Conservation (phyloP, 2,888 invertebrate species). For the Drepanosiphum platanoidis region DNA sequence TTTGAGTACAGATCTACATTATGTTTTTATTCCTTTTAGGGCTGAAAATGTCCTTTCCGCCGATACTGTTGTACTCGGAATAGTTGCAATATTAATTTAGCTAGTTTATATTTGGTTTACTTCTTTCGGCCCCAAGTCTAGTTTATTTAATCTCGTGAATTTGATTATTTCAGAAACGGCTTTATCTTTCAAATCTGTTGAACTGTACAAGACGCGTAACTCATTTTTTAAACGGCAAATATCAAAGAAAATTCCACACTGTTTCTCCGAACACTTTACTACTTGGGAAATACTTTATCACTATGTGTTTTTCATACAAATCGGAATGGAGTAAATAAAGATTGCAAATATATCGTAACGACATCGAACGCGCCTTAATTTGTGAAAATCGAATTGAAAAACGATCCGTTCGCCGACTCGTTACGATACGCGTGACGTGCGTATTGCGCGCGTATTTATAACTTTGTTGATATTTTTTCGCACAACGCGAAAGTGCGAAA, state of each 20-base stretch:
- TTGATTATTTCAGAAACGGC: not conserved
- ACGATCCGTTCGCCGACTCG: not conserved
- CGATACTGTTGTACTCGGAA: not conserved
- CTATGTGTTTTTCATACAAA: not conserved
- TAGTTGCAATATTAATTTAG: not conserved
- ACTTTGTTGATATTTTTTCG: too few species aligned
- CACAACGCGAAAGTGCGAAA: too few species aligned
- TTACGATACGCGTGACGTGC: too few species aligned
- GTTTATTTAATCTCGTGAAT: slow-evolving; percentile 9
- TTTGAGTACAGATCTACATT: not conserved
- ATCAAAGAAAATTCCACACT: not conserved
- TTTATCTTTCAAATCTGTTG: not conserved
- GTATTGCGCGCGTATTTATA: too few species aligned
- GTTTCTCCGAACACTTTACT: not conserved
- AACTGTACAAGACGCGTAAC: not conserved
- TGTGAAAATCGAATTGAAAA: not conserved
- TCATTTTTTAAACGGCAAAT: not conserved
- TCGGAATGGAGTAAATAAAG: not conserved
- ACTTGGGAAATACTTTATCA: not conserved
- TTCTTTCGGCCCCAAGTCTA: not conserved
- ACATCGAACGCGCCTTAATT: not conserved
- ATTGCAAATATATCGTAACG: too few species aligned
- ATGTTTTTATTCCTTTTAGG: not conserved
- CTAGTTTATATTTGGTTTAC: not conserved
- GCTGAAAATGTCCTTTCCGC: not conserved